Conservation (phyloP, 2,113 vertebrate species). For the Phalacrocorax carbo region DNA sequence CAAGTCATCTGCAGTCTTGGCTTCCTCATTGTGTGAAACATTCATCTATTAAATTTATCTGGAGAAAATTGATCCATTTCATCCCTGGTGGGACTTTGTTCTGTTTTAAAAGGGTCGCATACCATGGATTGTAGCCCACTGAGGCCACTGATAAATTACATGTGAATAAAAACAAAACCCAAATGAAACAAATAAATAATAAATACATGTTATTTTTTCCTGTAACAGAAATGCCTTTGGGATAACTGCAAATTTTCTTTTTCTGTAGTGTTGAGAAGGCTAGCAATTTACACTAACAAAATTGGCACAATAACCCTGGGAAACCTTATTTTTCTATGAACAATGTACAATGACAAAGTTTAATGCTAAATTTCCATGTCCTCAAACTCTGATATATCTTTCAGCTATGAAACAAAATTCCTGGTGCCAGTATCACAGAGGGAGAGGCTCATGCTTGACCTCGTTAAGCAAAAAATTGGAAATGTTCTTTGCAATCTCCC, state of each 20-base stretch:
- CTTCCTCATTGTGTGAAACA: conserved; percentile 22
- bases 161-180: not conserved
- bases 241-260: not conserved
- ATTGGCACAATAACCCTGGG: not conserved
- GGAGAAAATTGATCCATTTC: conserved; percentile 22
- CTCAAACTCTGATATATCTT: not conserved
- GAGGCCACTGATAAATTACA: conserved; percentile 21
- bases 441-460: not conserved
- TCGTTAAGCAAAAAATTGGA: not conserved
- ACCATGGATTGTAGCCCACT: not conserved
- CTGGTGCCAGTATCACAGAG: not conserved
- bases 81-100: not conserved
- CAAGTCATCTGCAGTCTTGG: conserved; percentile 30
- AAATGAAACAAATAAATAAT: conserved; percentile 21
- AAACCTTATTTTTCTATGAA: not conserved
- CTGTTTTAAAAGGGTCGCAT: conserved; percentile 14
- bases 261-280: not conserved
- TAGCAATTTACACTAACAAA: not conserved
- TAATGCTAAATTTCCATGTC: not conserved
- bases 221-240: not conserved
- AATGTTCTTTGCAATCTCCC: not conserved
- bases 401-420: not conserved
- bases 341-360: not conserved
- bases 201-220: not conserved
- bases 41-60: conserved; percentile 29